These are phyloP conservation scores for Hydrophis major DNA, from an alignment of 2,797 vertebrate genomes.

Conservation along the genomic window DNA sequence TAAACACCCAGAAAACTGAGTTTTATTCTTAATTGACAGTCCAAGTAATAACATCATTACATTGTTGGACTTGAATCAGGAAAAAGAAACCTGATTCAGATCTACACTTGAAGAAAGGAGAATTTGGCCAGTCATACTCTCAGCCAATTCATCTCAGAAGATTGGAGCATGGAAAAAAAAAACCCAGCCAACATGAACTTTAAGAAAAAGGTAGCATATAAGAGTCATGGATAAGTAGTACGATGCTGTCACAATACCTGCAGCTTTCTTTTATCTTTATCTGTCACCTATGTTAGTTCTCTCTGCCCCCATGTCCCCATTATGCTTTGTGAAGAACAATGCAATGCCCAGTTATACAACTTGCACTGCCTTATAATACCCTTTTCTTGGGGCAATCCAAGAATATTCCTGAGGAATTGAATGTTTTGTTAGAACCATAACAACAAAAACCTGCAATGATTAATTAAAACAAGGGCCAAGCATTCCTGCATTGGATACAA, in stretches of 20 bases:
- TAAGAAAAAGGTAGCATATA: neutral
- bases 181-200: neutral
- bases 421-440: conserved; percentile 2
- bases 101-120: neutral
- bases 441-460: neutral
- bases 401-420: neutral
- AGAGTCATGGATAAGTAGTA: neutral
- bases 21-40: neutral
- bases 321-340: neutral
- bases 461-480: conserved; percentile 15
- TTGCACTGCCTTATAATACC: neutral
- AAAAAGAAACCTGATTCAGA: neutral
- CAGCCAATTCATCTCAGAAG: neutral
- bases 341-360: neutral
- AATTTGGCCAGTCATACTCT: neutral
- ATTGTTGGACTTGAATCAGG: neutral
- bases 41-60: neutral
- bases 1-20: neutral
- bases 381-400: neutral
- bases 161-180: neutral
- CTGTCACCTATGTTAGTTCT: neutral
- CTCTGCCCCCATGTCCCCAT: neutral
- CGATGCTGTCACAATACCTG: neutral
- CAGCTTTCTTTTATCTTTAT: neutral
- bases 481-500: neutral